Evolutionary conservation across 2,888 invertebrate species (phyloP).

Genomic region (Dynastes tityus): DNA sequence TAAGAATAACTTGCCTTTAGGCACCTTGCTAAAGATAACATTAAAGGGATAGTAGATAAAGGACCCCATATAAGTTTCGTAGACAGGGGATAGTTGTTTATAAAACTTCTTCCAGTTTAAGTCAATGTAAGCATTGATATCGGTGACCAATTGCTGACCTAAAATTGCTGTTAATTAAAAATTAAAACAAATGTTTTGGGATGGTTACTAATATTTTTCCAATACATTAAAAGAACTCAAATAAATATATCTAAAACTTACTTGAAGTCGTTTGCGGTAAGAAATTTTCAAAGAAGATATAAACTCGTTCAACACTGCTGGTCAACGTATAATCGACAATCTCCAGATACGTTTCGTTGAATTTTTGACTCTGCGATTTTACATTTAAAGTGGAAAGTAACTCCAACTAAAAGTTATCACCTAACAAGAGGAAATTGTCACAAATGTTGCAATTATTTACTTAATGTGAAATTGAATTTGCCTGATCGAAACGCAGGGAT

Average conservation of each 20-base stretch:
- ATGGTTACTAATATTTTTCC: too few species aligned
- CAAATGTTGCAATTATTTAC: background rate
- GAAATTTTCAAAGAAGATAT: background rate
- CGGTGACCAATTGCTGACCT: background rate
- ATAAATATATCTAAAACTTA: background rate
- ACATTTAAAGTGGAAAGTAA: background rate
- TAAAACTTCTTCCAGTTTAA: background rate
- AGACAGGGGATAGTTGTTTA: background rate
- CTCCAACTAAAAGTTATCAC: background rate
- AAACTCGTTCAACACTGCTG: background rate
- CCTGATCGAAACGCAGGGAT: background rate
- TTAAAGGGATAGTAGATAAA: background rate
- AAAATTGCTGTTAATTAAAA: background rate
- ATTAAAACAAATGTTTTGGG: too few species aligned
- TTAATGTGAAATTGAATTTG: constrained; percentile 8
- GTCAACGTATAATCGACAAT: background rate
- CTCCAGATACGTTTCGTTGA: background rate
- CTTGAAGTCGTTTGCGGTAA: background rate
- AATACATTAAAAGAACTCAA: too few species aligned
- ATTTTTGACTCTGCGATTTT: background rate
- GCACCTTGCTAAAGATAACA: constrained; percentile 19
- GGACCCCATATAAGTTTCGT: constrained; percentile 14
- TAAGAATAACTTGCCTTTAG: constrained; percentile 10
- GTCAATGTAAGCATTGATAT: background rate
- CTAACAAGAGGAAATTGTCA: too few species aligned